These are phyloP conservation scores for Busseola fusca DNA, from an alignment of 2,888 invertebrate species.

Conservation along the genomic window DNA sequence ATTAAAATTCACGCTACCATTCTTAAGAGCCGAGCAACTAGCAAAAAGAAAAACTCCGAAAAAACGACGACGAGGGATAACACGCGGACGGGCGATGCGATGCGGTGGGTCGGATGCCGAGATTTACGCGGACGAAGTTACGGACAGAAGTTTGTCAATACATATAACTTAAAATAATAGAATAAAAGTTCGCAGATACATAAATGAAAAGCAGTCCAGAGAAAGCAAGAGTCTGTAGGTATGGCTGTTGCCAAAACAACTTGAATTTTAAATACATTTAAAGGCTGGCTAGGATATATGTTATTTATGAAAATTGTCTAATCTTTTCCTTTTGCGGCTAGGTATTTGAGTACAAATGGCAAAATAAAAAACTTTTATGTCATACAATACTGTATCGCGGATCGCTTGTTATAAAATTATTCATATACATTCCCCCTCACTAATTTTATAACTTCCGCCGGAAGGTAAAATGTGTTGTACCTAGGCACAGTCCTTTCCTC, in stretches of 20 bases:
- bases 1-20: neutral
- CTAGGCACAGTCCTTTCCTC: constrained; percentile 12
- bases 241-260: neutral
- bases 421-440: constrained; percentile 11
- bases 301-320: neutral
- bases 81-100: neutral
- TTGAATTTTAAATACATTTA: neutral
- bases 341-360: neutral
- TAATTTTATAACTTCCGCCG: constrained; percentile 47
- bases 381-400: neutral
- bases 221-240: neutral
- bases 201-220: neutral
- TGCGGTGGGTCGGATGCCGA: neutral
- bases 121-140: neutral
- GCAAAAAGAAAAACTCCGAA: too few species aligned
- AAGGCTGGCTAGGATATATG: neutral
- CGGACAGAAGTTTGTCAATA: neutral
- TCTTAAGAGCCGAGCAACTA: neutral
- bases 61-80: too few species aligned
- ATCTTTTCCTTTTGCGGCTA: neutral
- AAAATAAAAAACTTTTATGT: neutral
- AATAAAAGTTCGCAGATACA: neutral
- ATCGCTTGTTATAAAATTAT: constrained; percentile 8
- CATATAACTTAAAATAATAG: neutral
- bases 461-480: constrained; percentile 28